A percentile compares a stretch with the other conserved stretches of the same genome.
Conservation (phyloP, 92 coral and sea anemone genomes). For the Palythoa grandis region DNA sequence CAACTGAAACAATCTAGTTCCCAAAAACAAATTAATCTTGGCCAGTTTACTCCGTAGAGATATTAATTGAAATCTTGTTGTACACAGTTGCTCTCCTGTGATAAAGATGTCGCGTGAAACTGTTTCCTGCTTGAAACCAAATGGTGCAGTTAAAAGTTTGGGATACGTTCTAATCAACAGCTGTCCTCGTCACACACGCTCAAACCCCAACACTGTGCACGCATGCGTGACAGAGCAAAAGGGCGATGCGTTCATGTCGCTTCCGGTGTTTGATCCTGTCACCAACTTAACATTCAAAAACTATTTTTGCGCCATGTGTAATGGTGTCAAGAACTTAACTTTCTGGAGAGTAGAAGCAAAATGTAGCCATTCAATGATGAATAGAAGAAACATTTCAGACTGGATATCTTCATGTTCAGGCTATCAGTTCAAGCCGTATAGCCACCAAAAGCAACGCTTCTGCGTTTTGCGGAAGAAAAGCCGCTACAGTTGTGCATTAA, state of each 20-base stretch:
- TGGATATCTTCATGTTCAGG: neutral
- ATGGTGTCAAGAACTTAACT: neutral
- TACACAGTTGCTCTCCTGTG: neutral
- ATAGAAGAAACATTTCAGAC: neutral
- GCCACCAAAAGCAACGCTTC: neutral
- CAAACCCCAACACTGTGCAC: neutral
- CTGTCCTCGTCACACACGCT: neutral
- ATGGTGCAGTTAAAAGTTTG: neutral
- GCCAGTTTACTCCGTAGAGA: too few relatives aligned
- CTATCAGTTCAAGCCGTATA: neutral
- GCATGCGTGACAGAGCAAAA: slow-evolving; percentile 1
- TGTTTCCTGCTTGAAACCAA: neutral
- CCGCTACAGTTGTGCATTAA: neutral
- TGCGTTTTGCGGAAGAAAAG: neutral
- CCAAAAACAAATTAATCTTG: too few relatives aligned
- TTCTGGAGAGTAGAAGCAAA: slow-evolving; percentile 24
- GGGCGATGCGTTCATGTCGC: neutral
- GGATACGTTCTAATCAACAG: neutral
- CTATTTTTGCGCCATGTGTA: slow-evolving; percentile 29
- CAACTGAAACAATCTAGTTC: too few relatives aligned
- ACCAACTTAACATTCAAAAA: slow-evolving; percentile 17
- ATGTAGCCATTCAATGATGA: neutral
- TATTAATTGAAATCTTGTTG: too few relatives aligned
- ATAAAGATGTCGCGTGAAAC: neutral
- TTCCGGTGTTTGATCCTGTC: slow-evolving; percentile 21